A percentile compares a stretch with the other conserved stretches of the same genome.
phyloP scores from a whole-genome alignment of 2,797 vertebrate genomes.

The Cossypha heuglini region DNA sequence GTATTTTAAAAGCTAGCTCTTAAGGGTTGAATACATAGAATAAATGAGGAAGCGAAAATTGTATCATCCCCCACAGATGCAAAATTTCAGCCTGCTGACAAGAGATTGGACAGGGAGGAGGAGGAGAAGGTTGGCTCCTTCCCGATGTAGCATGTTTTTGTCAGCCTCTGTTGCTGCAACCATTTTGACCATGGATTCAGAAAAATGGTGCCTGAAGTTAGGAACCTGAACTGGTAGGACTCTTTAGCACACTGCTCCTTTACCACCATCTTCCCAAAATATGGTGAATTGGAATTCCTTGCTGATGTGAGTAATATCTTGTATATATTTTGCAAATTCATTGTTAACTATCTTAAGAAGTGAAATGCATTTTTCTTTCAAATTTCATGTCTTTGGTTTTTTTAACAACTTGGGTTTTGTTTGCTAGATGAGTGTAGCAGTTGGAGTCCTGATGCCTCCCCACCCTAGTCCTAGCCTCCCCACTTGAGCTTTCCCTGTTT shows the following conservation, averaged over 20 bases:
- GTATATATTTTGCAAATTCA: background rate
- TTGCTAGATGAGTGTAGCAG: rapidly evolving
- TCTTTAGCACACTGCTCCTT: rapidly evolving
- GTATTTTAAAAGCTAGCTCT: conserved; percentile 35
- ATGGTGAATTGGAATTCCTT: background rate
- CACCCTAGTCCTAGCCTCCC: no score
- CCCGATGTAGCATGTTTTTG: background rate
- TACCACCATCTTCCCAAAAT: background rate
- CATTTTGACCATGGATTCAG: background rate
- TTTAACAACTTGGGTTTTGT: background rate
- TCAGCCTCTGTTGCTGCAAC: conserved; percentile 5
- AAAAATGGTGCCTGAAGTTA: conserved; percentile 32
- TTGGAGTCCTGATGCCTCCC: background rate
- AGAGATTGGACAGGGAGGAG: conserved; percentile 18
- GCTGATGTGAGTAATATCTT: background rate
- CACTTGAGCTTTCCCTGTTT: background rate
- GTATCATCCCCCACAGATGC: conserved; percentile 24
- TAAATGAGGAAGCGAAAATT: conserved; percentile 47
- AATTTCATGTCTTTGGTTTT: background rate
- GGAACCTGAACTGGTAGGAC: background rate
- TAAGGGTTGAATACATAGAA: conserved; percentile 17
- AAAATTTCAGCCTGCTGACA: background rate
- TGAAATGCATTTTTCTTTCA: background rate
- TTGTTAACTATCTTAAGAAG: background rate
- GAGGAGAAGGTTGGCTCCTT: conserved; percentile 26